phyloP scores from a whole-genome alignment of 1,140 invertebrate species.

The Achroia grisella region DNA sequence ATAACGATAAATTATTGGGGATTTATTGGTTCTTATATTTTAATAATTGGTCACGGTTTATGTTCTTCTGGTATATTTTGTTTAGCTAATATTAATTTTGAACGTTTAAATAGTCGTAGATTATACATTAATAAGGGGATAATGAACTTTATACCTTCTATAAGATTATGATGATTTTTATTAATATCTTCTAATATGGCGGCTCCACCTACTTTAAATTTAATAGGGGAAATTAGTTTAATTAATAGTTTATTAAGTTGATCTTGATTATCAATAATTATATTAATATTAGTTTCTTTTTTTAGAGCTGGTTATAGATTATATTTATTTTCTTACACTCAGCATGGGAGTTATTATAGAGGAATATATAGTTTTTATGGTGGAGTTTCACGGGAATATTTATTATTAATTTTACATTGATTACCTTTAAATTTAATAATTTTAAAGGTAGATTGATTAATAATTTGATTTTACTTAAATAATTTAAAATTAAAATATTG shows the following conservation, averaged over 20 bases:
- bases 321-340: conserved; percentile 73
- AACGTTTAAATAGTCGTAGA: conserved; percentile 63
- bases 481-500: conserved; percentile 76
- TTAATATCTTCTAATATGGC: conserved; percentile 70
- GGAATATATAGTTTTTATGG: conserved; percentile 52
- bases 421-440: conserved; percentile 75
- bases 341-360: conserved; percentile 72
- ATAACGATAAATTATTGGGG: conserved; percentile 67
- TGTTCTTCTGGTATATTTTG: conserved; percentile 81
- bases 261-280: conserved; percentile 61
- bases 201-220: conserved; percentile 63
- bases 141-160: conserved; percentile 63
- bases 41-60: conserved; percentile 80
- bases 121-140: conserved; percentile 66
- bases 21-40: conserved; percentile 63
- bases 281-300: conserved; percentile 69
- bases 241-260: conserved; percentile 73
- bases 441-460: conserved; percentile 71
- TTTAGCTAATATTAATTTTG: conserved; percentile 79
- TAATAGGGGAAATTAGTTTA: conserved; percentile 75
- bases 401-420: conserved; percentile 76
- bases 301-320: conserved; percentile 64
- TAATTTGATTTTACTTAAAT: conserved; percentile 75
- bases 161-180: conserved; percentile 77
- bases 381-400: conserved; percentile 71